Evolutionary conservation across 1,140 invertebrate genomes (phyloP), one percentile per base, ranked within the genome.

Genomic region (Schlechtendalia chinensis): DNA sequence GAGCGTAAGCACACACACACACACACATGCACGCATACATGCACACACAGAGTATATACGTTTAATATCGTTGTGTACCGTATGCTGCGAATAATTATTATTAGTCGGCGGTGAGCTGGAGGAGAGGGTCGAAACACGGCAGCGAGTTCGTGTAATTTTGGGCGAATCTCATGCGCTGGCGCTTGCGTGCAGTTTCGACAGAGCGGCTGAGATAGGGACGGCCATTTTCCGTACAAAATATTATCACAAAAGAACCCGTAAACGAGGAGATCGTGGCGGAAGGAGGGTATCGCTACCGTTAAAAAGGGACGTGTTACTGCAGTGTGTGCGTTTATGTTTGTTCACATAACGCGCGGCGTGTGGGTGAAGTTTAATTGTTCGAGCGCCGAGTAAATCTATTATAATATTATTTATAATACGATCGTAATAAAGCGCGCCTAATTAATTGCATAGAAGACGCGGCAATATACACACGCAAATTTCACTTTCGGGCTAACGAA

Each of bases 11-110:
- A 27, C 24, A 39, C 32, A 8, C 32, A 8, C 32, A 8, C 3
- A 39, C 32, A 8, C 8, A 39, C 32, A 8, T 39, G 32, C 8
- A 39, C 32, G 32, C 8, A 39, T 8, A 8, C n/a, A n/a, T n/a
- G n/a, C n/a, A n/a, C n/a, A n/a, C n/a, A n/a, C n/a, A n/a, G n/a
- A n/a, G n/a, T n/a, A n/a, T n/a, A n/a, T n/a, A n/a, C n/a, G n/a
- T n/a, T n/a, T 39, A 39, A 39, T 0, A 5, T n/a, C 10, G 11
- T 54, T 27, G 22, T 27, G 45, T 50, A 27, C 67, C 67, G 67
- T 69, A 69, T 69, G 22, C 45, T 50, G 67, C 67, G 16, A 69
- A 69, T 69, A 69, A 69, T 69, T 39, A 39, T 39, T 39, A 39
- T 39, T 69, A 69, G 67, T 27, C 45, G 14, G 22, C n/a, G 63